Base-by-base conservation (phyloP, 2,113 vertebrate species). In the Gasterosteus nipponicus region DNA sequence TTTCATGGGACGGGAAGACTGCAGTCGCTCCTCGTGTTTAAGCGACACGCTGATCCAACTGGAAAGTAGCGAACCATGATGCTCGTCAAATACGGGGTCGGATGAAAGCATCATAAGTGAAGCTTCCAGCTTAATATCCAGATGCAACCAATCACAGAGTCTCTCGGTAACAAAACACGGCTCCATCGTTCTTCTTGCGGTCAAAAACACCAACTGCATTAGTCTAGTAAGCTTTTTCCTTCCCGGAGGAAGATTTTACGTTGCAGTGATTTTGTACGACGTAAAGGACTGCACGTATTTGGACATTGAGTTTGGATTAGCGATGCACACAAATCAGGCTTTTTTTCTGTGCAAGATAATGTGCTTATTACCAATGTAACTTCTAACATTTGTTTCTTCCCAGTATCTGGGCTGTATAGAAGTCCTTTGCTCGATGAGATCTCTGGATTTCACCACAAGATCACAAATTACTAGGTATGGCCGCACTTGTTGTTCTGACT, bases 371-470 rank as follows among this genome's bases (percentile, higher is more conserved):
- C 60, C 10, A 60, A 64, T 56, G 15, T 56, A 19, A 46, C 26
- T 7, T 26, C 33, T 60, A 2, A 2, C 3, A 19, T 65, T 2
- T n/a, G 84, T 89, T n/a, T 38, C 31, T 81, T 92, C 92, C 19
- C 86, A 95, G 95, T 95, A 95, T 83, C 82, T 95, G 81, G 95
- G 95, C 69, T 95, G 95, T 75, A 94, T 95, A 77, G 95, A 95
- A 83, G 95, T 95, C 62, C 90, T 95, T 31, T 92, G 94, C 15
- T 95, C 95, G 4, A 95, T 95, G 95, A 94, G 94, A 87, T 95
- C 95, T n/a, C 89, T 95, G 76, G 95, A 95, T 89, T 95, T 95
- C 82, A 94, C 91, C 73, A 95, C 94, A 60, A 93, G 95, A 76
- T 95, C 95, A 58, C 95, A 95, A 85, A 95, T 95, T 85, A 95